These are phyloP conservation scores for Chamaetylas fuelleborni DNA, from an alignment of 2,113 vertebrate genomes.

Conservation along the genomic window DNA sequence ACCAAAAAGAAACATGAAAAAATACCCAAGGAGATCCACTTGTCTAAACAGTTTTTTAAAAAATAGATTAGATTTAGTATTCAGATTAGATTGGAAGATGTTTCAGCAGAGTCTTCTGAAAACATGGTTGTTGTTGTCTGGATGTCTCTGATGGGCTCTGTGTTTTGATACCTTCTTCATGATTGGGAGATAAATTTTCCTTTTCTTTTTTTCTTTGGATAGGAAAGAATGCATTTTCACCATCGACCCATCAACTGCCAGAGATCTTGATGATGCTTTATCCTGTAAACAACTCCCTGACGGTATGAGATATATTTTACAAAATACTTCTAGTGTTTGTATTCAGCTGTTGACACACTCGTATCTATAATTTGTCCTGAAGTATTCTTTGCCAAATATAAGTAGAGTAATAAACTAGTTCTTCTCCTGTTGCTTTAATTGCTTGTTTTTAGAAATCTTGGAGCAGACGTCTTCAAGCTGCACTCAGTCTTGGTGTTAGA, in stretches of 20 bases:
- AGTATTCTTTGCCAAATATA: not conserved
- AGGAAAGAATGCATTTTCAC: slow-evolving; percentile 90
- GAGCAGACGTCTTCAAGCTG: not conserved
- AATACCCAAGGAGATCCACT: not conserved
- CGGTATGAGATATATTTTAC: slow-evolving; percentile 70
- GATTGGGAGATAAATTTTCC: slow-evolving; percentile 50
- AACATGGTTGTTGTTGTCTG: not conserved
- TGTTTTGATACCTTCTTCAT: not conserved
- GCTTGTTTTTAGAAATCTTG: slow-evolving; percentile 17
- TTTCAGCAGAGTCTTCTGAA: slow-evolving; percentile 7
- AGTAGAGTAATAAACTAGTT: not conserved
- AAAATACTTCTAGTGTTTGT: slow-evolving; percentile 26
- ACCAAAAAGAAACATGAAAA: not conserved
- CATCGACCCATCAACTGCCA: slow-evolving; percentile 85
- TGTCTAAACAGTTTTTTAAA: not conserved
- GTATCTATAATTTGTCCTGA: not conserved
- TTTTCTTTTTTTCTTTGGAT: slow-evolving; percentile 68
- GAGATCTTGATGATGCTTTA: slow-evolving; percentile 86
- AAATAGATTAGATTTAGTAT: not conserved
- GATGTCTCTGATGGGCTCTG: not conserved
- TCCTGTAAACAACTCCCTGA: slow-evolving; percentile 86
- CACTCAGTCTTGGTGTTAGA: not conserved
- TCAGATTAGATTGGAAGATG: not conserved
- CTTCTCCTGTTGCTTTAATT: slow-evolving; percentile 31
- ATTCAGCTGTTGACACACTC: not conserved